Evolutionary conservation across 2,113 vertebrate genomes (phyloP).

Genomic region (Crotalus viridis): DNA sequence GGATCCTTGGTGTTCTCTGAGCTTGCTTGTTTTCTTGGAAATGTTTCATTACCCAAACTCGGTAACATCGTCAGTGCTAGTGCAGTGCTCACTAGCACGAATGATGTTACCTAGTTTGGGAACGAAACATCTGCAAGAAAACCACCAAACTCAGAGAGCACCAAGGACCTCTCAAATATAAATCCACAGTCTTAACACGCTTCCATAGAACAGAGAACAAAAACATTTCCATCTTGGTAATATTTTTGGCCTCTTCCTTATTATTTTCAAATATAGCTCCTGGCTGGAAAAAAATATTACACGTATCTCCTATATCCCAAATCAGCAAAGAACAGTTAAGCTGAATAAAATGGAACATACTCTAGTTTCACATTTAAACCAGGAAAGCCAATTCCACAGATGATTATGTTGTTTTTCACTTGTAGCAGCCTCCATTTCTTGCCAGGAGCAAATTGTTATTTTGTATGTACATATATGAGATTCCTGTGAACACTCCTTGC

Average conservation of each 20-base stretch:
- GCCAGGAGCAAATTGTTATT: constrained; percentile 2
- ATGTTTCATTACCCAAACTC: neutral
- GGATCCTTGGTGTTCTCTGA: neutral
- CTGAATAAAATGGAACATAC: neutral
- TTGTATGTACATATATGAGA: neutral
- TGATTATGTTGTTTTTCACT: constrained; percentile 49
- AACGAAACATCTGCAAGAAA: no score
- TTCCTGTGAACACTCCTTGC: neutral
- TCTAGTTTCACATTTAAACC: neutral
- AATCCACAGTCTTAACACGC: neutral
- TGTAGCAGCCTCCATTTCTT: neutral
- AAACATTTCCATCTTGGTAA: neutral
- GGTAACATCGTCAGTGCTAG: neutral
- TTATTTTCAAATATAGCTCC: neutral
- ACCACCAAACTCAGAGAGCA: neutral
- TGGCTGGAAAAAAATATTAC: neutral
- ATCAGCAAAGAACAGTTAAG: neutral
- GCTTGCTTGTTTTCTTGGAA: neutral
- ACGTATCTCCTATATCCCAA: neutral
- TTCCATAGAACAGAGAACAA: neutral
- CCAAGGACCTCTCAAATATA: neutral
- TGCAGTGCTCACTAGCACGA: neutral
- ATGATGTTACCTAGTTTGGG: no score
- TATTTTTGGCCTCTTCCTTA: neutral
- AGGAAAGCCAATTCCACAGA: constrained; percentile 43